Percentiles rank a stretch among this genome's conserved stretches.
Evolutionary conservation across 1,140 invertebrate species (phyloP).

Genomic region (Lamellibrachia luymesi): DNA sequence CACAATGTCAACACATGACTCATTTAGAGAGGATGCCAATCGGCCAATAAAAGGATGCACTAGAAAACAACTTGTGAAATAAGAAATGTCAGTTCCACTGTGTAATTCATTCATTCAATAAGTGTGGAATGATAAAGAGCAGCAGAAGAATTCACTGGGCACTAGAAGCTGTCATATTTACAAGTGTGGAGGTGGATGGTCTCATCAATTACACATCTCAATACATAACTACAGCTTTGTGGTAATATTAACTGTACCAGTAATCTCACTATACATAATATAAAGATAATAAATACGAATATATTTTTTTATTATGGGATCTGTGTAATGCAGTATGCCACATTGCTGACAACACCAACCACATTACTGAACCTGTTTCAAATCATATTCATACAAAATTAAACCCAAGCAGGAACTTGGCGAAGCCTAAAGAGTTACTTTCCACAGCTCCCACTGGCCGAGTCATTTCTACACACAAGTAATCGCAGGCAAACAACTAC

Average conservation of each 20-base stretch:
- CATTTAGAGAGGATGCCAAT: background rate
- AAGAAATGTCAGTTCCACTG: conserved; percentile 4
- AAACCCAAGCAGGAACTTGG: background rate
- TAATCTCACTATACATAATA: background rate
- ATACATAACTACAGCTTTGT: background rate
- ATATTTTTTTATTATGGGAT: background rate
- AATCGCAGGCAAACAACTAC: background rate
- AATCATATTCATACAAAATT: background rate
- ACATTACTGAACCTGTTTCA: background rate
- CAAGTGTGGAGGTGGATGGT: background rate
- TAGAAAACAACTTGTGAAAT: background rate
- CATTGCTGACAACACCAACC: background rate
- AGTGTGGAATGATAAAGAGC: background rate
- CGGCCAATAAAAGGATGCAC: background rate
- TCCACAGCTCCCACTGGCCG: background rate
- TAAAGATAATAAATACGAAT: background rate
- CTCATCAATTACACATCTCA: background rate
- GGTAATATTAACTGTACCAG: background rate
- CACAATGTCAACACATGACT: background rate
- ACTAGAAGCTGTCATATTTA: background rate
- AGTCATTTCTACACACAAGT: background rate
- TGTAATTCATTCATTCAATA: background rate
- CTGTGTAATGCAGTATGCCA: background rate
- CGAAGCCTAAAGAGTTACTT: background rate
- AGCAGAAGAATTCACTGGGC: background rate